Evolutionary conservation across 2,113 vertebrate genomes (phyloP).

Genomic region (Neomonachus schauinslandi): DNA sequence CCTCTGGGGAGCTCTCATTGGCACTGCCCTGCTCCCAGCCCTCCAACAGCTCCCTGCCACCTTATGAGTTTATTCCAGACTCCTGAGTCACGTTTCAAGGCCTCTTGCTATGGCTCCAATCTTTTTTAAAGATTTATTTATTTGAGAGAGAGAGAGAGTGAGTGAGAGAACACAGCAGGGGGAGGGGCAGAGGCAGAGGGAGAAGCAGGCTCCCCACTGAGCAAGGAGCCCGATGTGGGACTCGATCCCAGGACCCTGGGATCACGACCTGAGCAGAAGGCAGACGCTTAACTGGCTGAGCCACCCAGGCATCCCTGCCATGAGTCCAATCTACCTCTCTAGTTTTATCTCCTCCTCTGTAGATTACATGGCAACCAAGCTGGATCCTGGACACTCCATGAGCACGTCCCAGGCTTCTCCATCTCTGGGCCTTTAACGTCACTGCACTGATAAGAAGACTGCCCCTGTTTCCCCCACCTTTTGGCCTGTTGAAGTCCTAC

Average conservation of each 20-base stretch:
- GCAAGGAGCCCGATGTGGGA: not conserved
- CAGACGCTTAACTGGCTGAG: no score
- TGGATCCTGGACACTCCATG: not conserved
- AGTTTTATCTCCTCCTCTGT: not conserved
- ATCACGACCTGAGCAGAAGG: no score
- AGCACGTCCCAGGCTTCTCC: not conserved
- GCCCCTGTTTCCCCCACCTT: not conserved
- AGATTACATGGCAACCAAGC: not conserved
- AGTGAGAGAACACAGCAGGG: not conserved
- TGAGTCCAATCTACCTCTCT: not conserved
- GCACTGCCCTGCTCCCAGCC: not conserved
- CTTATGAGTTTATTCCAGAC: not conserved
- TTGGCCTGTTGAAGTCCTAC: not conserved
- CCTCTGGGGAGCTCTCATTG: accelerated
- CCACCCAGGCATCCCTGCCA: no score
- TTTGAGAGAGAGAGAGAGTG: no score
- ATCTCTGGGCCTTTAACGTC: not conserved
- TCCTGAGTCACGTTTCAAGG: not conserved
- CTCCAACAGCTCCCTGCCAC: not conserved
- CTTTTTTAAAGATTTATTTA: not conserved
- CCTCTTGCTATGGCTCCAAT: not conserved
- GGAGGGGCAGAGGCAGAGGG: no score
- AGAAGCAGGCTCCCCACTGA: no score
- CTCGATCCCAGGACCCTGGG: no score
- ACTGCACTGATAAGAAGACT: not conserved